Percentiles rank a stretch among this genome's conserved stretches.
Evolutionary conservation across 2,113 vertebrate species (phyloP).

Genomic region (Alosa alosa): DNA sequence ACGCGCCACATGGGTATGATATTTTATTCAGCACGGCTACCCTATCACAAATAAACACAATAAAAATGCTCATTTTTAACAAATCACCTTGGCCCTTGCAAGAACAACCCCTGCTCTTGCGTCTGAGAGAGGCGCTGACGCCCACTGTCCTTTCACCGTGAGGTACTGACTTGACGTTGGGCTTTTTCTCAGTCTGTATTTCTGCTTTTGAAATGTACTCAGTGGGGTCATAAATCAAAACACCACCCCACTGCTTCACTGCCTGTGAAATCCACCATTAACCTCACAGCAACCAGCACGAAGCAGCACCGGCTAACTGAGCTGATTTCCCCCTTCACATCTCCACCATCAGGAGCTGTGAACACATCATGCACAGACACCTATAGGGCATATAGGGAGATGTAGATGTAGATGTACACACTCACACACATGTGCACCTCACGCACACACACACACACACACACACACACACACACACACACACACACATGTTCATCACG

Average conservation of each 20-base stretch:
- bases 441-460: slow-evolving; percentile 16
- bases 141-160: not conserved
- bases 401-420: not conserved
- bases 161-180: not conserved
- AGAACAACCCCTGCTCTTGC: slow-evolving; percentile 29
- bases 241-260: slow-evolving; percentile 24
- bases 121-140: slow-evolving; percentile 21
- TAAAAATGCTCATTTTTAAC: slow-evolving; percentile 61
- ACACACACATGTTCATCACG: not conserved
- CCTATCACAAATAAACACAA: slow-evolving; percentile 57
- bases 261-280: slow-evolving; percentile 14
- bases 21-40: slow-evolving; percentile 62
- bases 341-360: not conserved
- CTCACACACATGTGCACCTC: not conserved
- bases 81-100: slow-evolving; percentile 54
- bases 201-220: not conserved
- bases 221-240: slow-evolving; percentile 44
- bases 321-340: not conserved
- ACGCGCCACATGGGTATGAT: slow-evolving; percentile 29
- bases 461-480: not conserved
- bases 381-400: too few species aligned
- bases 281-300: not conserved
- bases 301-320: not conserved
- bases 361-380: not conserved
- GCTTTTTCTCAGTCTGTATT: not conserved